Conservation (phyloP, 2,797 vertebrate species). For the Melanotaenia maccullochi region DNA sequence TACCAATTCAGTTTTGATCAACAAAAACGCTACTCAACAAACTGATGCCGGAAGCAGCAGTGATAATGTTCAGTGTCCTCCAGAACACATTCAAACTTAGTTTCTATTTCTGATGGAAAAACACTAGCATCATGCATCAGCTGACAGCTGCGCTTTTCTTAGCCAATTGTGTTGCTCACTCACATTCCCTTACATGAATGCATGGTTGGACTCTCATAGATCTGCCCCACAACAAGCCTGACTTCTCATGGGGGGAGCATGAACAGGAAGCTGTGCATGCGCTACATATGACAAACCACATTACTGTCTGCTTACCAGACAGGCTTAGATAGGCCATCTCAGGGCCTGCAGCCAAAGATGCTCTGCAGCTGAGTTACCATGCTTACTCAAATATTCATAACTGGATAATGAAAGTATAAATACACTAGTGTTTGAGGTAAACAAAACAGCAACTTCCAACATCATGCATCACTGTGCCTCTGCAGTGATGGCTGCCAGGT, state of each 20-base stretch:
- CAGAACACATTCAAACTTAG: conserved; percentile 26
- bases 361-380: conserved; percentile 77
- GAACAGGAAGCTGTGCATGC: conserved; percentile 79
- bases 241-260: conserved; percentile 75
- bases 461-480: conserved; percentile 47
- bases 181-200: conserved; percentile 65
- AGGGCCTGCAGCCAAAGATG: conserved; percentile 75
- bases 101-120: conserved; percentile 69
- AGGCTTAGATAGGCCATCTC: conserved; percentile 79
- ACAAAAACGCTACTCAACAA: conserved; percentile 24
- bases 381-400: conserved; percentile 85
- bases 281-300: conserved; percentile 84
- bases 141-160: conserved; percentile 82
- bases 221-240: conserved; percentile 86
- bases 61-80: conserved; percentile 23
- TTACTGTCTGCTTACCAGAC: conserved; percentile 80
- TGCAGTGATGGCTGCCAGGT: conserved; percentile 53
- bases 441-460: conserved; percentile 64
- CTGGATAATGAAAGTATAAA: conserved; percentile 79
- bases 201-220: conserved; percentile 70
- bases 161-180: conserved; percentile 73
- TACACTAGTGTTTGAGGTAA: conserved; percentile 62
- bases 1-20: conserved; percentile 21
- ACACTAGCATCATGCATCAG: conserved; percentile 75
- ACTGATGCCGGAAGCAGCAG: conserved; percentile 29